phyloP scores from a whole-genome alignment of 2,888 invertebrate species.

The Hemithea aestivaria region DNA sequence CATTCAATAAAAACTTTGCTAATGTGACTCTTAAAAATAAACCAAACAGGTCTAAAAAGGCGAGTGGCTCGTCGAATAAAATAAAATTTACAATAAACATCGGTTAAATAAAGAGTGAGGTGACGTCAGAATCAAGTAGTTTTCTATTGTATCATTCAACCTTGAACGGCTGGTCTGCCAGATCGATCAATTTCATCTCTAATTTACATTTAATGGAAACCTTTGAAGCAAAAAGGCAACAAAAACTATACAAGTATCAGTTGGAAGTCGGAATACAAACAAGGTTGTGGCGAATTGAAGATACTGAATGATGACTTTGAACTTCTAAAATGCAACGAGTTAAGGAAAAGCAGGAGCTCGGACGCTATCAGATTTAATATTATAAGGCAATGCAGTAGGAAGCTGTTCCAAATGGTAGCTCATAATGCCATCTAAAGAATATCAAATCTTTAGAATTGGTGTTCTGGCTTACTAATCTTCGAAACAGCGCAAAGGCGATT shows the following conservation, averaged over 20 bases:
- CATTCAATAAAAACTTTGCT: slow-evolving; percentile 31
- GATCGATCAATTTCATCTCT: slow-evolving; percentile 50
- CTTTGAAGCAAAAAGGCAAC: slow-evolving; percentile 40
- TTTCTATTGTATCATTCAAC: slow-evolving; percentile 35
- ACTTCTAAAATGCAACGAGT: no score
- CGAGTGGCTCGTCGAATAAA: slow-evolving; percentile 21
- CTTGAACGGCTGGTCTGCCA: slow-evolving; percentile 35
- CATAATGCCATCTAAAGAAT: no score
- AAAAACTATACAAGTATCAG: slow-evolving; percentile 28
- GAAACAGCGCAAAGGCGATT: background rate
- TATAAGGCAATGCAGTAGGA: no score
- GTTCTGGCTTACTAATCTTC: background rate
- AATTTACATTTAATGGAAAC: slow-evolving; percentile 54
- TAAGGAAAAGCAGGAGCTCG: no score
- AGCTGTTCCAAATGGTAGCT: no score
- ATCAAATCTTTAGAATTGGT: no score
- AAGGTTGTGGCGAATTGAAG: slow-evolving; percentile 40
- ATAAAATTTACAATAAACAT: slow-evolving; percentile 20
- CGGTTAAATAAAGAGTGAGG: slow-evolving; percentile 23
- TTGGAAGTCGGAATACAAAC: slow-evolving; percentile 25
- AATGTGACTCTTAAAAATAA: slow-evolving; percentile 28
- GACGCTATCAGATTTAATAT: no score
- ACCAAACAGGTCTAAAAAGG: slow-evolving; percentile 27
- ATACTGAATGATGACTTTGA: no score
- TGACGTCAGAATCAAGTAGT: slow-evolving; percentile 36